Evolutionary conservation across 2,797 vertebrate species (phyloP), one percentile per base, ranked within the genome.

Genomic region (Adelosebastes latens): DNA sequence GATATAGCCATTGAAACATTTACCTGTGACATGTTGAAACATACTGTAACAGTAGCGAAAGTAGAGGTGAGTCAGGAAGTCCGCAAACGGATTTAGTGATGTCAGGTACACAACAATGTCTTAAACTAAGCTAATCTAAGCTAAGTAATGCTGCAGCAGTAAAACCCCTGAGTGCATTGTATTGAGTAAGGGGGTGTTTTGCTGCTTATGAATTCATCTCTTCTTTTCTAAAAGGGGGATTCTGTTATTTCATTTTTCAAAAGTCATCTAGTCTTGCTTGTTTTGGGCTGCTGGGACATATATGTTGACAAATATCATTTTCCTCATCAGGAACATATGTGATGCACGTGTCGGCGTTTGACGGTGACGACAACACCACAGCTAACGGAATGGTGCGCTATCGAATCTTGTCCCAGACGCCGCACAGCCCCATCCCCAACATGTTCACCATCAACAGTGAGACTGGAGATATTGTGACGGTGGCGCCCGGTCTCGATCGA

Each of bases 381-480:
- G 97, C 97, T 2, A 99, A 99, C 0, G 98, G 98, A 61, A 97
- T 99, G 96, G 97, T 99, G 84, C 96, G 97, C 31, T 99, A 99
- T 82, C 94, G 97, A 2, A 98, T 99, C 5, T 94, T 99, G 90
- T 97, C 97, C 1, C 98, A 99, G 93, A 97, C 92, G 9, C 98
- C 98, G 0, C 97, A 98, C 94, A 99, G 97, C 90, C 98, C 98
- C 0, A 98, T 98, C 0, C 97, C 98, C 3, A 98, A 98, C 84
- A 98, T 99, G 97, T 99, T 99, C 87, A 99, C 98, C 62, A 98
- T 99, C 79, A 98, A 99, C 96, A 98, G 97, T 0, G 97, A 99
- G 94, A 99, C 97, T 0, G 98, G 98, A 11, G 97, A 98, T 86
- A 98, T 99, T 0, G 96, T 97, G 89, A 99, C 98, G 0, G 97